These are phyloP conservation scores for Actinopyga echinites DNA, from an alignment of 53 echinoderm and acorn worm species.

Conservation along the genomic window DNA sequence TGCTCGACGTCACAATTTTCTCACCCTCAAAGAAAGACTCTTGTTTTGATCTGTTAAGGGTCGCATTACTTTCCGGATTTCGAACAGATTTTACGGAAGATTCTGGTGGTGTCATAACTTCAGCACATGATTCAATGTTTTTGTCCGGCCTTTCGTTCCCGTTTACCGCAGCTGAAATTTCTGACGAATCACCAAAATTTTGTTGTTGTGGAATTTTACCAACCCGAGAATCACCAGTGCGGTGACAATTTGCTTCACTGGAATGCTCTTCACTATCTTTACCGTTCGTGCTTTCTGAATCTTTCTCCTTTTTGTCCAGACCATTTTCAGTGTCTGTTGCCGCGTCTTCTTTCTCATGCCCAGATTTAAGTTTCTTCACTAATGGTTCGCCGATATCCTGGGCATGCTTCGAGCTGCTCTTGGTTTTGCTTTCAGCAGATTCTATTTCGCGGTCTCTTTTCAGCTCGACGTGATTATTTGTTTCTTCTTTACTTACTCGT, in stretches of 20 bases:
- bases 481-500: constrained; percentile 6
- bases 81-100: no score
- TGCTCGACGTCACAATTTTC: no score
- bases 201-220: not conserved
- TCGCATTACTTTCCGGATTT: no score
- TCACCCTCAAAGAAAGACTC: no score
- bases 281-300: not conserved
- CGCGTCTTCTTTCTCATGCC: constrained; percentile 10
- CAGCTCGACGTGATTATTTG: not conserved
- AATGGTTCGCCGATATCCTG: no score
- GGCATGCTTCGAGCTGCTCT: not conserved
- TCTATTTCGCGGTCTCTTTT: constrained; percentile 6
- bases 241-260: no score
- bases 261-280: not conserved
- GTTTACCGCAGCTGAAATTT: not conserved
- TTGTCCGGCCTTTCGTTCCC: no score
- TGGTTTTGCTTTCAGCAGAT: not conserved
- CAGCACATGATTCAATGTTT: not conserved
- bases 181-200: not conserved
- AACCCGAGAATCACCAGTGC: not conserved
- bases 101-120: no score
- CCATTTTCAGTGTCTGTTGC: not conserved
- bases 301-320: not conserved
- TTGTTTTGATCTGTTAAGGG: no score
- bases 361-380: constrained; percentile 29